phyloP scores from a whole-genome alignment of 92 coral and sea anemone species.

The Scolanthus callimorphus region DNA sequence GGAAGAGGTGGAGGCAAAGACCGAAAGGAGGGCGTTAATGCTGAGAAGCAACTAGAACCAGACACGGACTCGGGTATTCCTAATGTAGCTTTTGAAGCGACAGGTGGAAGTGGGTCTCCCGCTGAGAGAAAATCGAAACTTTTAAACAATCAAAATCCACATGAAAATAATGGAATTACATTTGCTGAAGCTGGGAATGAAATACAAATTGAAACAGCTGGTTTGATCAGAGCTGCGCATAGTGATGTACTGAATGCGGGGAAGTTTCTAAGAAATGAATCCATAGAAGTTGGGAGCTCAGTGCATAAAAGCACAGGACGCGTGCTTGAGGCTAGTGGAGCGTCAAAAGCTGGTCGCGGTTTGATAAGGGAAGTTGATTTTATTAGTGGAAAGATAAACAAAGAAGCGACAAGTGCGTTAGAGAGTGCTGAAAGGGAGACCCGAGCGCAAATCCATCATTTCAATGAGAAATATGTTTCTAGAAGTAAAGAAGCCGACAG shows the following conservation, averaged over 20 bases:
- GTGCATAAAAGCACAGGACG: conserved; percentile 14
- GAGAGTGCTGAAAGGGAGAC: conserved; percentile 13
- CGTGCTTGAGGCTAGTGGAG: conserved; percentile 10
- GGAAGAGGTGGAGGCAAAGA: conserved; percentile 32
- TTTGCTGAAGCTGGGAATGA: conserved; percentile 11
- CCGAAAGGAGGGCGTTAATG: conserved; percentile 14
- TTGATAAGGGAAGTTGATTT: conserved; percentile 28
- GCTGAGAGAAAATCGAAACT: conserved; percentile 16
- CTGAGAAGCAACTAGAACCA: neutral
- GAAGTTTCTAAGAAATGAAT: conserved; percentile 4
- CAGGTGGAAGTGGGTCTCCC: conserved; percentile 26
- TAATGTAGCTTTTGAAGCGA: neutral
- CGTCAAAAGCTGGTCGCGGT: conserved; percentile 22
- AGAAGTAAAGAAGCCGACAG: too few relatives aligned
- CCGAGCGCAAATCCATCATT: neutral
- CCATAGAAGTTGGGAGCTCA: conserved; percentile 4
- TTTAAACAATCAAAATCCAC: neutral
- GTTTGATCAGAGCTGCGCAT: conserved; percentile 9
- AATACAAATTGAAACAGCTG: conserved; percentile 13
- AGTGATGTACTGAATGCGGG: conserved; percentile 14
- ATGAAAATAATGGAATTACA: conserved; percentile 2
- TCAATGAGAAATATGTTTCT: too few relatives aligned
- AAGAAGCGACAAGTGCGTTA: conserved; percentile 15
- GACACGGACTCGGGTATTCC: too few relatives aligned
- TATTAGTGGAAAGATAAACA: conserved; percentile 13